Evolutionary conservation across 2,797 vertebrate species (phyloP).

Genomic region (Ctenochaetus hawaiiensis): DNA sequence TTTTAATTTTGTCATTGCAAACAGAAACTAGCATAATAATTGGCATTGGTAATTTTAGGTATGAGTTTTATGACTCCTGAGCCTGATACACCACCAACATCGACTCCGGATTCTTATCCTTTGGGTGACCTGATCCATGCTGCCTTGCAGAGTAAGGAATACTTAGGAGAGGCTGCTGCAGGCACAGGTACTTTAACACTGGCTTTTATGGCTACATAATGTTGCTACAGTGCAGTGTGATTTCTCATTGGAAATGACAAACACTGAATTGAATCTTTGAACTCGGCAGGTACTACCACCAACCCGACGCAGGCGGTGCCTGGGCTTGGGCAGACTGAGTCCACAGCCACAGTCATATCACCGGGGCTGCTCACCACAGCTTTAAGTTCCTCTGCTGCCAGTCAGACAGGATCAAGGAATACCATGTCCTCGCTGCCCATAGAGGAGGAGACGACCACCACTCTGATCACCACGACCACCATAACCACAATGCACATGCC

Average conservation of each 20-base stretch:
- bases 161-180: conserved; percentile 77
- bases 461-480: conserved; percentile 94
- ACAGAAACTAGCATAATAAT: conserved; percentile 21
- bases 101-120: conserved; percentile 78
- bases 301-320: conserved; percentile 86
- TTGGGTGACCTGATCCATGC: conserved; percentile 84
- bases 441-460: conserved; percentile 94
- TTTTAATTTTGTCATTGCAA: neutral
- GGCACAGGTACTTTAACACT: conserved; percentile 73
- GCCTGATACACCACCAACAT: conserved; percentile 75
- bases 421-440: conserved; percentile 81
- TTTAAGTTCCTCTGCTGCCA: conserved; percentile 77
- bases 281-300: conserved; percentile 85
- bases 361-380: conserved; percentile 87
- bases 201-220: neutral
- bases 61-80: conserved; percentile 81
- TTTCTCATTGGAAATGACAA: conserved; percentile 7
- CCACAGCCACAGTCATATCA: conserved; percentile 79
- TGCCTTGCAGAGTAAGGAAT: conserved; percentile 88
- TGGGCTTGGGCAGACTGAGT: conserved; percentile 72
- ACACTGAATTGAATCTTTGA: conserved; percentile 31
- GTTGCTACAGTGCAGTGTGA: neutral
- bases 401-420: conserved; percentile 72
- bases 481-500: conserved; percentile 94
- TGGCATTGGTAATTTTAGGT: conserved; percentile 64